These are phyloP conservation scores for Intellagama lesueurii DNA, from an alignment of 2,797 vertebrate species.

Conservation along the genomic window DNA sequence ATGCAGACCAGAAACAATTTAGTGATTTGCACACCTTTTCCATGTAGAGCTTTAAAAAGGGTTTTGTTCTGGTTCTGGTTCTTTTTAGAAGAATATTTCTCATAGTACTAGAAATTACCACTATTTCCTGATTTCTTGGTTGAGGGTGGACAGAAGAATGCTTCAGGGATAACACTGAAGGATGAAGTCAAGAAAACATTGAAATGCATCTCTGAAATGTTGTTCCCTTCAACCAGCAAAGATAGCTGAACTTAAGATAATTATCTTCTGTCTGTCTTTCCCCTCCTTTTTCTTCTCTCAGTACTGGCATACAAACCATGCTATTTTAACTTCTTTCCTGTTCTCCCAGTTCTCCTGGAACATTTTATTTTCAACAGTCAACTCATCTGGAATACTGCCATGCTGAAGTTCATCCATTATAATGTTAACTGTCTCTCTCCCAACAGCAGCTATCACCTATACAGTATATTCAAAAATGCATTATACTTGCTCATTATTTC, in stretches of 20 bases:
- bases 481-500: constrained; percentile 33
- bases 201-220: constrained; percentile 58
- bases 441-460: constrained; percentile 72
- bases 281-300: constrained; percentile 73
- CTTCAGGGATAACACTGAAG: constrained; percentile 51
- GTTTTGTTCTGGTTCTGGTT: background rate
- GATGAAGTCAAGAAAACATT: constrained; percentile 55
- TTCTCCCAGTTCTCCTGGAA: constrained; percentile 87
- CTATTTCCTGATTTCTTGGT: constrained; percentile 44
- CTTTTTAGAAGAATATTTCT: constrained; percentile 26
- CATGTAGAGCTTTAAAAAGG: constrained; percentile 27
- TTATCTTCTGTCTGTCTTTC: constrained; percentile 72
- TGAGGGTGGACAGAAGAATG: constrained; percentile 51
- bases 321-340: constrained; percentile 86
- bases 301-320: constrained; percentile 82
- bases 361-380: constrained; percentile 87
- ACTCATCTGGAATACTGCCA: constrained; percentile 85
- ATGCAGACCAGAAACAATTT: background rate
- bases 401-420: constrained; percentile 80
- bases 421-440: constrained; percentile 81
- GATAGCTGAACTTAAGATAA: constrained; percentile 68
- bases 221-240: constrained; percentile 55
- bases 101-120: constrained; percentile 31
- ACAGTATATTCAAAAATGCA: constrained; percentile 57
- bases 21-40: constrained; percentile 19